These are phyloP conservation scores for Athene cunicularia DNA, from an alignment of 2,113 vertebrate genomes.

Conservation along the genomic window DNA sequence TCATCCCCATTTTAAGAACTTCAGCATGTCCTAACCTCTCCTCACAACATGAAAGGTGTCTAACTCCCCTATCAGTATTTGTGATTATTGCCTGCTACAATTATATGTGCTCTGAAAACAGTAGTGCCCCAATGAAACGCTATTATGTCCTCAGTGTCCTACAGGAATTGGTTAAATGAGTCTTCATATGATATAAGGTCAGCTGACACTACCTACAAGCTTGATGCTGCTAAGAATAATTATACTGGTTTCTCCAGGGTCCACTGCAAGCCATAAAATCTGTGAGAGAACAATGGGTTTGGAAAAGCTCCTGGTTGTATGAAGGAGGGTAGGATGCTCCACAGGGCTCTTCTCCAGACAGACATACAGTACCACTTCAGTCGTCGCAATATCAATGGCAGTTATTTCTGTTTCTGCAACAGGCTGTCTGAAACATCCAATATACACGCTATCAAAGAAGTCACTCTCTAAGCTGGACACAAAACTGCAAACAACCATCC, in stretches of 20 bases:
- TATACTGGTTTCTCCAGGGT: neutral
- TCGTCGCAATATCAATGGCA: neutral
- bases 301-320: neutral
- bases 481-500: neutral
- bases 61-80: neutral
- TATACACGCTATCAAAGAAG: neutral
- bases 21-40: neutral
- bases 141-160: neutral
- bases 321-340: neutral
- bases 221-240: neutral
- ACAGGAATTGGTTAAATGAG: neutral
- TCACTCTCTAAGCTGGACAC: neutral
- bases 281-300: neutral
- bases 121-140: neutral
- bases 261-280: neutral
- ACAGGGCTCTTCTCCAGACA: neutral
- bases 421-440: neutral
- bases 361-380: neutral
- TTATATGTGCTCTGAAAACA: neutral
- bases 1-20: neutral
- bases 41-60: neutral
- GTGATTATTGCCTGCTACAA: neutral
- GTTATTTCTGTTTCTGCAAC: neutral
- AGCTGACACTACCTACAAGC: neutral
- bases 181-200: neutral